Base-by-base conservation (phyloP, 2,113 vertebrate species). In the Actenoides lindsayi region DNA sequence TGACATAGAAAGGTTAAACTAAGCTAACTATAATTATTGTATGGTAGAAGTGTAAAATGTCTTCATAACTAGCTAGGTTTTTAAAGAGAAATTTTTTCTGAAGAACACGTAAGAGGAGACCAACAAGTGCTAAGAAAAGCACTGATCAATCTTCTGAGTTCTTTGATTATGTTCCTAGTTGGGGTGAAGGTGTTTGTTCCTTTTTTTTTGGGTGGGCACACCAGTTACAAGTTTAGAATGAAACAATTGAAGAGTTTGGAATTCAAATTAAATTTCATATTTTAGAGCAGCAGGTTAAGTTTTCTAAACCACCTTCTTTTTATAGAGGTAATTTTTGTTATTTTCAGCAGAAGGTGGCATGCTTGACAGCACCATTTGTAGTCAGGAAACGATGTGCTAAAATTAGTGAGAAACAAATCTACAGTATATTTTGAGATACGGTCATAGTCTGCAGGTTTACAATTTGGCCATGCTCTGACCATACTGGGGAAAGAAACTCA, bases 41-140 rank as follows among this genome's bases (percentile, higher is more conserved):
- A 89, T 78, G 89, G 78, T 94, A 96, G 91, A 95, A 96, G 83
- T 95, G 92, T 96, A 90, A 90, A 79, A 94, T 62, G 75, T 95
- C 76, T 88, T 93, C 84, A 94, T 92, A 96, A 82, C 56, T 96
- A 96, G 88, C 44, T 94, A 93, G 76, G 41, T 62, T 92, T 97
- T 94, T 96, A 83, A 96, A 74, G 75, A 96, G 37, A 69, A 70
- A 0, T 37, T 82, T 90, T 81, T 94, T 87, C 77, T 42, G 78
- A 83, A 94, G 56, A 71, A 16, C 31, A 69, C 73, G 69, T 78
- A 67, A 74, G 44, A 87, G 24, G 70, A 86, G 64, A 80, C 80
- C 82, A 88, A 79, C 35, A 84, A 86, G 33, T 79, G 68, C 81
- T 41, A 89, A 64, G 62, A 75, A 95, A 88, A 93, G 9, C 80